Base-by-base conservation (phyloP, 2,888 invertebrate genomes). In the Portevinia maculata region DNA sequence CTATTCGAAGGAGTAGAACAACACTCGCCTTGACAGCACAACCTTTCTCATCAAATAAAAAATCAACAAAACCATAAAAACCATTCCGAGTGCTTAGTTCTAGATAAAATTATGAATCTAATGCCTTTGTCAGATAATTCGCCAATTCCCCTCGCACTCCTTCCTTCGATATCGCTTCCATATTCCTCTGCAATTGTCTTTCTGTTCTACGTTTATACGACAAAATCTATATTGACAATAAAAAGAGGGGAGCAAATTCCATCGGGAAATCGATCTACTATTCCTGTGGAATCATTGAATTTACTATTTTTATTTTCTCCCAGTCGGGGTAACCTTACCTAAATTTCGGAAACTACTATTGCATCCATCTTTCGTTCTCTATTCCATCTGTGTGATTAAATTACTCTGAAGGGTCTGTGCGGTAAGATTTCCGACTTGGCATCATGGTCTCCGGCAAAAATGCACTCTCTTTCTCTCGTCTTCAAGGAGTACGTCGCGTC, bases 271-370 rank as follows among this genome's bases (percentile, higher is more conserved):
- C 83, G 83, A 83, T 83, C 83, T 73, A 48, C 67, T 60, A 83
- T 71, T 71, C 71, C 73, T 67, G 81, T 71, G 60, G 70, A 83
- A 78, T 83, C 83, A 83, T 83, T 83, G 78, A 83, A 73, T 83
- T 76, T 71, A 73, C 60, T 70, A 70, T 59, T 64, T 64, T 79
- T 19, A 21, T 52, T 41, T 57, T 34, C 17, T 39, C 19, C 21
- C 32, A 46, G 53, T 21, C 30, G 19, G 41, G 46, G 79, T 59
- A 5, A 5, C 9, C 11, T n/a, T 59, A 65, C 52, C 65, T 64
- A 69, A 79, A 81, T 64, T 74, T 24, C 39, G 34, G 11, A 44
- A 44, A 67, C 48, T 52, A 67, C 65, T 24, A 32, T 48, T 30
- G 50, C 53, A 39, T 41, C 50, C 39, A 60, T 53, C 41, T 28